These are phyloP conservation scores for Poecilobothrus nobilitatus DNA, from an alignment of 2,888 invertebrate genomes.

Conservation along the genomic window DNA sequence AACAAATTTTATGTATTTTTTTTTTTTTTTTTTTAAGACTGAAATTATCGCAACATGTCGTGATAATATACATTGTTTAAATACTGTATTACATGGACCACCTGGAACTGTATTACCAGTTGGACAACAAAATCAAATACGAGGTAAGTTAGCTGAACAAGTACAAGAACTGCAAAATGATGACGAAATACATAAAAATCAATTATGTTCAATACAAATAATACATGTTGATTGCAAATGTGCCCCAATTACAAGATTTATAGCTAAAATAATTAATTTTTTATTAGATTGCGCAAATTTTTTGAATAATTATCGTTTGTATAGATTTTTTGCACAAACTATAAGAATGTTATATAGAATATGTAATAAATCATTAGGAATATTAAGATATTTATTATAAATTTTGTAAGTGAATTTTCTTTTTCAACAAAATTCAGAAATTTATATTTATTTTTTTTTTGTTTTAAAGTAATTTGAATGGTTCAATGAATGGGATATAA, in stretches of 20 bases:
- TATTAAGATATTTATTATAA: neutral
- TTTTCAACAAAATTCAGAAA: neutral
- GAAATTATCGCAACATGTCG: conserved; percentile 78
- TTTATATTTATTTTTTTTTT: neutral
- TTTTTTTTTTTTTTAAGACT: conserved; percentile 49
- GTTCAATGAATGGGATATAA: neutral
- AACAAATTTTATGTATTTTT: conserved; percentile 11
- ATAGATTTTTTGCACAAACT: conserved; percentile 36
- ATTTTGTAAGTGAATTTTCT: neutral
- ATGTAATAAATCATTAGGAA: conserved; percentile 14
- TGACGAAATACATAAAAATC: neutral
- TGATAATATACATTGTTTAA: conserved; percentile 75
- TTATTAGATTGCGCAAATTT: conserved; percentile 38
- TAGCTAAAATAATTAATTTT: conserved; percentile 39
- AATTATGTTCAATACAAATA: conserved; percentile 18
- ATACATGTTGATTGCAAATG: conserved; percentile 36
- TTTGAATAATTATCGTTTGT: conserved; percentile 37
- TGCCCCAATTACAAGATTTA: conserved; percentile 42
- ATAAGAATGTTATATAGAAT: conserved; percentile 34
- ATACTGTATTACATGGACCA: conserved; percentile 54
- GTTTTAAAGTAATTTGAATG: neutral
- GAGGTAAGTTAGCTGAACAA: conserved; percentile 47
- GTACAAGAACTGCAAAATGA: conserved; percentile 17
- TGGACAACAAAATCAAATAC: conserved; percentile 51
- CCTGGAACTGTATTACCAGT: conserved; percentile 47